Evolutionary conservation across 92 coral and sea anemone species (phyloP).

Genomic region (Palythoa heliodiscus): DNA sequence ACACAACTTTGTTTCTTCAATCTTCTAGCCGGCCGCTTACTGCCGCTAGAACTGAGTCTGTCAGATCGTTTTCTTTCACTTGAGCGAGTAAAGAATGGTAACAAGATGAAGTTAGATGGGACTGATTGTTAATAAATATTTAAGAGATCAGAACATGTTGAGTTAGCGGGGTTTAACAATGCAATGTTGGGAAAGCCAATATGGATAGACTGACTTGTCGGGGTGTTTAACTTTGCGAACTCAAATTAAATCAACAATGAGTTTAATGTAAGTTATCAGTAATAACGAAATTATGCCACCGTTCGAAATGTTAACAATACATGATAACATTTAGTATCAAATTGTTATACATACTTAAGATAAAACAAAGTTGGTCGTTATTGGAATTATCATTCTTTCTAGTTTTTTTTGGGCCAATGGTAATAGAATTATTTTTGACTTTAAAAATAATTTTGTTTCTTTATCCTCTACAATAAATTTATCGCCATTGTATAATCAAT

Average conservation of each 20-base stretch:
- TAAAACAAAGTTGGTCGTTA: too few relatives aligned
- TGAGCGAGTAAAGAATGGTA: conserved; percentile 37
- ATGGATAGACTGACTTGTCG: not conserved
- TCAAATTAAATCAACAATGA: too few relatives aligned
- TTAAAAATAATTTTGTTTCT: too few relatives aligned
- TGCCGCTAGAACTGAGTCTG: conserved; percentile 68
- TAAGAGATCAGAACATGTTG: not conserved
- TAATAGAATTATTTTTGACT: too few relatives aligned
- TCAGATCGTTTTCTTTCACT: conserved; percentile 61
- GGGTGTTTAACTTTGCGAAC: not conserved
- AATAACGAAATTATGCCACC: not conserved
- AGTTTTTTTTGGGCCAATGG: too few relatives aligned
- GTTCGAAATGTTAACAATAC: too few relatives aligned
- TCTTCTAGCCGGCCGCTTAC: conserved; percentile 47
- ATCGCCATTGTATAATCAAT: too few relatives aligned
- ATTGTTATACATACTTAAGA: too few relatives aligned
- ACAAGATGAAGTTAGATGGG: conserved; percentile 14
- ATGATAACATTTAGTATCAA: too few relatives aligned
- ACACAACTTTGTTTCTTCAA: conserved; percentile 80
- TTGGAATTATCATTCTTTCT: too few relatives aligned
- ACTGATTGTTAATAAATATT: not conserved
- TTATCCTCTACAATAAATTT: too few relatives aligned
- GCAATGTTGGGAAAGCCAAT: not conserved
- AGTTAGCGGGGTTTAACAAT: conserved; percentile 4
- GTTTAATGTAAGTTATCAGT: not conserved